phyloP scores from a whole-genome alignment of 2,797 vertebrate species.

The Sebastes minor region DNA sequence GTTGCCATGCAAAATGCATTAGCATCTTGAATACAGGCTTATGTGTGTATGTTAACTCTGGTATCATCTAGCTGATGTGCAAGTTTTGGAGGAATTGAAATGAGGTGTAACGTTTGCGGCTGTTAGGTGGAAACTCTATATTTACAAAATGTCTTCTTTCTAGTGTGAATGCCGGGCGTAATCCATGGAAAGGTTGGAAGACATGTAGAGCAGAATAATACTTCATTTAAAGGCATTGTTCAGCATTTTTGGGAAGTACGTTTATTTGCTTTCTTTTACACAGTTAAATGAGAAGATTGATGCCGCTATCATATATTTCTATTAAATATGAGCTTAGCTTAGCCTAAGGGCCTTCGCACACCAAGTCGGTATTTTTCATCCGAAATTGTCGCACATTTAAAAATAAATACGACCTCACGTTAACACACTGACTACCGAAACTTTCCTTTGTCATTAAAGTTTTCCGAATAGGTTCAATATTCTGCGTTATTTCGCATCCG shows the following conservation, averaged over 20 bases:
- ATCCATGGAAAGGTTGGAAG: background rate
- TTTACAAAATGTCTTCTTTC: slow-evolving; percentile 2
- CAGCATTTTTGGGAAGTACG: background rate
- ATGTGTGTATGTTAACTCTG: slow-evolving; percentile 17
- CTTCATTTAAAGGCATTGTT: background rate
- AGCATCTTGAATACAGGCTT: slow-evolving; percentile 14
- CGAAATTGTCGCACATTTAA: no score
- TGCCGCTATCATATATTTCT: background rate
- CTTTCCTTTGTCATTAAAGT: no score
- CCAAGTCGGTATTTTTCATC: no score
- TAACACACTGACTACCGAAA: accelerated
- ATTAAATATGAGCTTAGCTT: background rate
- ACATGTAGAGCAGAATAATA: background rate
- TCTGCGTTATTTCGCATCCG: no score
- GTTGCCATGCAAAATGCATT: slow-evolving; percentile 37
- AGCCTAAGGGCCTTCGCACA: background rate
- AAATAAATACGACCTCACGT: no score
- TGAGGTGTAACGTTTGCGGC: background rate
- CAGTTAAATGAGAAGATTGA: background rate
- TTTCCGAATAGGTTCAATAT: no score
- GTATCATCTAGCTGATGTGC: slow-evolving; percentile 11
- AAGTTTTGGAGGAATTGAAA: slow-evolving; percentile 24
- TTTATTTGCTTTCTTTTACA: background rate
- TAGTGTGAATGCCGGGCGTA: background rate
- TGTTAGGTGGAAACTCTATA: background rate